Evolutionary conservation across 2,888 invertebrate genomes (phyloP).

Genomic region (Exocentrus adspersus): DNA sequence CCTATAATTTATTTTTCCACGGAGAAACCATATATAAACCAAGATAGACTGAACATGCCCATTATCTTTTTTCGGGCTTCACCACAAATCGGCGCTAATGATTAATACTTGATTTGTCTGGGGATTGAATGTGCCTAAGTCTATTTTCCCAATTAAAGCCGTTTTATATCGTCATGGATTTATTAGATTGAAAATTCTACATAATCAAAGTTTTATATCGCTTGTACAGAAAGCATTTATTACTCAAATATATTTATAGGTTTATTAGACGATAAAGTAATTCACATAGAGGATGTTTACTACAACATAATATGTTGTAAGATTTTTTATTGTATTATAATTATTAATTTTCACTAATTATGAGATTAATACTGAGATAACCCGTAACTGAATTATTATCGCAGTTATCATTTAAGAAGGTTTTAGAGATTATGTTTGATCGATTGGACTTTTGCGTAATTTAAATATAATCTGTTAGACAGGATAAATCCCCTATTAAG

Average conservation of each 20-base stretch:
- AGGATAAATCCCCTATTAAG: constrained; percentile 4
- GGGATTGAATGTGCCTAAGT: neutral
- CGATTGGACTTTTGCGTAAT: constrained; percentile 23
- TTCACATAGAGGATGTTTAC: neutral
- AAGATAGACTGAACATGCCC: too few species aligned
- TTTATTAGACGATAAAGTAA: neutral
- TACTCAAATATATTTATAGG: neutral
- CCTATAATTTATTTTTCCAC: too few species aligned
- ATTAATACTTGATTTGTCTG: neutral
- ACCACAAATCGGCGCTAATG: neutral
- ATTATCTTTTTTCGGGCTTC: too few species aligned
- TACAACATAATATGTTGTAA: neutral
- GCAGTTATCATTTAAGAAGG: constrained; percentile 17
- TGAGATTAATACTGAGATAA: constrained; percentile 11
- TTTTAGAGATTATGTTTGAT: constrained; percentile 21
- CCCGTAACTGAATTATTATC: constrained; percentile 5
- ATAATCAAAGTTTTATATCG: neutral
- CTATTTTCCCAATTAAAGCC: neutral
- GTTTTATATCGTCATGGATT: neutral
- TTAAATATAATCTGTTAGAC: constrained; percentile 22
- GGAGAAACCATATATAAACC: too few species aligned
- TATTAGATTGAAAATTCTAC: too few species aligned
- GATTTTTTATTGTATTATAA: constrained; percentile 15
- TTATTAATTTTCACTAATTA: constrained; percentile 23
- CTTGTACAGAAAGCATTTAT: neutral